Evolutionary conservation across 2,888 invertebrate genomes (phyloP).

Genomic region (Drosophila eohydei): DNA sequence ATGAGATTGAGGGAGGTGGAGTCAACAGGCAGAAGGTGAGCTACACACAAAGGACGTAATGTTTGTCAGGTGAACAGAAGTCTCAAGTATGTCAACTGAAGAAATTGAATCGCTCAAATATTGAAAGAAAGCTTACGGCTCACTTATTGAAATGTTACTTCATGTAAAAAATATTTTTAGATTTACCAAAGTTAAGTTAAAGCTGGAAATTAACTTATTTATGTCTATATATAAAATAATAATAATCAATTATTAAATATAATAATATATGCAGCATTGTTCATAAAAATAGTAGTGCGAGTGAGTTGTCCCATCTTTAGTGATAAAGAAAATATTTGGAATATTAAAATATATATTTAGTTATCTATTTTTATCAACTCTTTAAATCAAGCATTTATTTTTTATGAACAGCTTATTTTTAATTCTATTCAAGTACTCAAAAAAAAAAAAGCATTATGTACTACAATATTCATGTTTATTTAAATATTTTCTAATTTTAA

Average conservation of each 20-base stretch:
- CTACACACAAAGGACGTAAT: constrained; percentile 2
- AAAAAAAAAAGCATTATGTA: no score
- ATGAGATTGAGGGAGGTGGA: neutral
- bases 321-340: no score
- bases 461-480: no score
- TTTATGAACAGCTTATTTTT: no score
- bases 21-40: neutral
- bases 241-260: neutral
- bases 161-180: neutral
- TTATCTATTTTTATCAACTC: no score
- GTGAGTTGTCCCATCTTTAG: no score
- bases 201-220: neutral
- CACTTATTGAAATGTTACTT: neutral
- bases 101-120: constrained; percentile 6
- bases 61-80: constrained; percentile 6
- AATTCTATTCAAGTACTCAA: no score
- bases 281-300: no score
- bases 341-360: no score
- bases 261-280: no score
- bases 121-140: neutral
- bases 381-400: no score
- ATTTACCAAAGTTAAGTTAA: neutral
- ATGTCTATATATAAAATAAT: neutral
- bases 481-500: no score
- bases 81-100: constrained; percentile 10